Percentiles rank a stretch among this genome's conserved stretches.
These are phyloP conservation scores for Trachurus trachurus DNA, from an alignment of 2,797 vertebrate genomes.

Conservation along the genomic window DNA sequence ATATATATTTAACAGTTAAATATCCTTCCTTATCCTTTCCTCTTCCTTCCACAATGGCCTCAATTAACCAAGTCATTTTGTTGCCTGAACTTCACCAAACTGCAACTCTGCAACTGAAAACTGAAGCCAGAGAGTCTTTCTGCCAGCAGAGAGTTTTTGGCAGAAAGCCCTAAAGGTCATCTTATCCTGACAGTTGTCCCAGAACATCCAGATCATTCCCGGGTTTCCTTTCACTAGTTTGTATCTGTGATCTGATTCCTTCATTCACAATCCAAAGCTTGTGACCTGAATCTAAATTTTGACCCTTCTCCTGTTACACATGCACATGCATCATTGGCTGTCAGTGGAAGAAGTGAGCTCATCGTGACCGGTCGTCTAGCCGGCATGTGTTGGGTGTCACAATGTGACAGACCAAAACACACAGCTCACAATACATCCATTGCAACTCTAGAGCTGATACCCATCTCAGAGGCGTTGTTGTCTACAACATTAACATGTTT, in stretches of 20 bases:
- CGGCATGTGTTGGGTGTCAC: conserved; percentile 36
- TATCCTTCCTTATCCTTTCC: too few species aligned
- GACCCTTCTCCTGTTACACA: not conserved
- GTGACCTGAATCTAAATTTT: not conserved
- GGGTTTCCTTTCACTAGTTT: not conserved
- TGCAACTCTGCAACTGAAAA: too few species aligned
- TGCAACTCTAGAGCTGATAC: conserved; percentile 43
- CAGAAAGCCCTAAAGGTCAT: too few species aligned
- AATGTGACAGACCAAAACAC: conserved; percentile 51
- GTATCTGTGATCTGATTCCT: not conserved
- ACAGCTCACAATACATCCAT: conserved; percentile 41
- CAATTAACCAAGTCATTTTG: not conserved
- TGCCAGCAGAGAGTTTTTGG: too few species aligned
- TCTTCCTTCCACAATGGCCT: not conserved
- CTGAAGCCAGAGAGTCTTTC: too few species aligned
- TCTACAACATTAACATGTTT: conserved; percentile 6
- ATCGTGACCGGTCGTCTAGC: conserved; percentile 9
- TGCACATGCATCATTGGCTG: not conserved
- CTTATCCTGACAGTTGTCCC: too few species aligned
- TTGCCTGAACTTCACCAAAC: too few species aligned
- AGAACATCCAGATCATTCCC: not conserved
- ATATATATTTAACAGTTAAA: too few species aligned
- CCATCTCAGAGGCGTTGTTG: conserved; percentile 19
- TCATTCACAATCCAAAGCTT: not conserved
- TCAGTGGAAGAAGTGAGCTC: conserved; percentile 76